phyloP scores from a whole-genome alignment of 2,888 invertebrate genomes.

The Chydorus sphaericus region DNA sequence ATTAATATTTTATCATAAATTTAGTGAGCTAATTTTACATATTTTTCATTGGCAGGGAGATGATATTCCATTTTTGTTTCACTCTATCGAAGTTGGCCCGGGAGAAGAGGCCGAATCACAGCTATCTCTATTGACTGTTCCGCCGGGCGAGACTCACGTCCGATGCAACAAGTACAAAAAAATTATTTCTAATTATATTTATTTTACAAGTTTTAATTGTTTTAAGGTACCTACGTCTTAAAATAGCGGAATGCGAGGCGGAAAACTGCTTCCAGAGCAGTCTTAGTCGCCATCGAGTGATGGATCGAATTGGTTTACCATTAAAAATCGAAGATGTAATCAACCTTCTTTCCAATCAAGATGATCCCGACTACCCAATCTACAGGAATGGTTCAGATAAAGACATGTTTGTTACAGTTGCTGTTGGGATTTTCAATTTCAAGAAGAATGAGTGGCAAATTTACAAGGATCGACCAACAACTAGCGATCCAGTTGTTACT shows the following conservation, averaged over 20 bases:
- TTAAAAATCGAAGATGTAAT: slow-evolving; percentile 45
- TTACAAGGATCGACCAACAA: slow-evolving; percentile 58
- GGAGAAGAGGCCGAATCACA: slow-evolving; percentile 41
- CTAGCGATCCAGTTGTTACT: slow-evolving; percentile 51
- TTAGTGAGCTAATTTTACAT: too few species aligned
- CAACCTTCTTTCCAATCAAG: slow-evolving; percentile 58
- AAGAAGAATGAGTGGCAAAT: slow-evolving; percentile 56
- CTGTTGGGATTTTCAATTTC: slow-evolving; percentile 63
- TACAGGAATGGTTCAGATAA: slow-evolving; percentile 47
- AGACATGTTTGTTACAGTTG: slow-evolving; percentile 58
- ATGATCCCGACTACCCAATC: slow-evolving; percentile 46
- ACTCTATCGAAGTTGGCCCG: slow-evolving; percentile 69
- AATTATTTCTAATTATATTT: background rate
- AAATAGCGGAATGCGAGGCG: slow-evolving; percentile 46
- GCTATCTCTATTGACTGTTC: slow-evolving; percentile 43
- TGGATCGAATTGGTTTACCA: slow-evolving; percentile 42
- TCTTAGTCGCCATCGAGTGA: slow-evolving; percentile 45
- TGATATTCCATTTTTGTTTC: slow-evolving; percentile 49
- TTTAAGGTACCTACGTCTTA: slow-evolving; percentile 51
- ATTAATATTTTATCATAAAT: too few species aligned
- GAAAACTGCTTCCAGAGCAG: slow-evolving; percentile 51
- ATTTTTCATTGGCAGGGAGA: slow-evolving; percentile 38
- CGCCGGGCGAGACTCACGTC: slow-evolving; percentile 46
- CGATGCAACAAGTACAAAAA: slow-evolving; percentile 60
- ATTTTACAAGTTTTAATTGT: background rate